Evolutionary conservation across 2,888 invertebrate species (phyloP).

Genomic region (Caenorhabditis plicata): DNA sequence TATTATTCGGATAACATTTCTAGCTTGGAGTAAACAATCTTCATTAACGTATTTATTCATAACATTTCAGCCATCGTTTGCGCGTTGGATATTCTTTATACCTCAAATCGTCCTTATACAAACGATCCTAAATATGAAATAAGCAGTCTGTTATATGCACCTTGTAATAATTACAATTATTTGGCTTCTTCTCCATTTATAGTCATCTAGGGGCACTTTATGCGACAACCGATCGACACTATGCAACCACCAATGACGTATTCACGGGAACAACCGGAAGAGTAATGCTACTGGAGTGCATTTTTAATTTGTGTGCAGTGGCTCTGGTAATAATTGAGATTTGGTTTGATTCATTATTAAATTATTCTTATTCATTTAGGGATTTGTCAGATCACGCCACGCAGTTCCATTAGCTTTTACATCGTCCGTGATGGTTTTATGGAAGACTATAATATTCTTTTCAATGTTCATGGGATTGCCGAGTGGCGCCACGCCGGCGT

Average conservation of each 20-base stretch:
- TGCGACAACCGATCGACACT: constrained; percentile 53
- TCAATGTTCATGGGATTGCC: constrained; percentile 45
- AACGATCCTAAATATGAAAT: constrained; percentile 16
- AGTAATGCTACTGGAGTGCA: constrained; percentile 53
- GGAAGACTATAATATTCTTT: constrained; percentile 56
- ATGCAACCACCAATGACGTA: constrained; percentile 46
- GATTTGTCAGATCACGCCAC: constrained; percentile 43
- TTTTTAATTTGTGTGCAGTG: constrained; percentile 51
- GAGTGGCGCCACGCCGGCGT: constrained; percentile 13
- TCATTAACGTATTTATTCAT: no score
- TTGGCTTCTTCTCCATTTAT: constrained; percentile 5
- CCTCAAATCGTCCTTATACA: constrained; percentile 32
- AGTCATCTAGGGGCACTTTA: constrained; percentile 60
- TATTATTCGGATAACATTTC: no score
- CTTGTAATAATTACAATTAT: constrained; percentile 12
- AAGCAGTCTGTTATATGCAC: constrained; percentile 7
- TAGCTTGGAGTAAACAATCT: no score
- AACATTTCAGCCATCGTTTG: constrained; percentile 12
- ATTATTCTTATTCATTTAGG: constrained; percentile 9
- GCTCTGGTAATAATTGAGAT: constrained; percentile 21
- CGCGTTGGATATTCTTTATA: constrained; percentile 31
- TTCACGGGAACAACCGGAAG: constrained; percentile 54
- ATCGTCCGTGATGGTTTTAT: constrained; percentile 52
- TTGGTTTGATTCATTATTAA: background rate
- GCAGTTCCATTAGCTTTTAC: constrained; percentile 49